A percentile compares a stretch with the other conserved stretches of the same genome.
Conservation (phyloP, 2,113 vertebrate genomes). For the Tupaia tana region DNA sequence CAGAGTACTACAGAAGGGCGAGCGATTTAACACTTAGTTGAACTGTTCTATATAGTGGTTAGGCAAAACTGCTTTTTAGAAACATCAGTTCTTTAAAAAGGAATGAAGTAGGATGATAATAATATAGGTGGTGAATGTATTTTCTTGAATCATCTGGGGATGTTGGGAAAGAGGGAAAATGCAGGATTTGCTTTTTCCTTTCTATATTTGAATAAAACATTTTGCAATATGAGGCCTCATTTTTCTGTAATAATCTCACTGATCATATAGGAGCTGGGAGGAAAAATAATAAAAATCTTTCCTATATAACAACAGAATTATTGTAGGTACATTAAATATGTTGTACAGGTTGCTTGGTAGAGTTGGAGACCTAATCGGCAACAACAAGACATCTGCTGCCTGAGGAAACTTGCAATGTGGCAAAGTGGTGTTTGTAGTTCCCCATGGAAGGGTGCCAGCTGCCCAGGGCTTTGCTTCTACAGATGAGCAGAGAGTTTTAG, state of each 20-base stretch:
- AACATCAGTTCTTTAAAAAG: background rate
- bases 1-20: slow-evolving; percentile 23
- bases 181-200: background rate
- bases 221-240: background rate
- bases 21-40: slow-evolving; percentile 25
- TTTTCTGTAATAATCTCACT: slow-evolving; percentile 51
- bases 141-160: background rate
- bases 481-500: background rate
- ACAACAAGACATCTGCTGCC: slow-evolving; percentile 83
- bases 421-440: slow-evolving; percentile 63
- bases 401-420: slow-evolving; percentile 65
- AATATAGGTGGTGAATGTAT: background rate
- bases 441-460: slow-evolving; percentile 81
- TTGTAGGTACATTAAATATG: slow-evolving; percentile 79
- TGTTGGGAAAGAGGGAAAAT: background rate
- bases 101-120: background rate
- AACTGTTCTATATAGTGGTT: slow-evolving; percentile 49
- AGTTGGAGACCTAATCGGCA: slow-evolving; percentile 81
- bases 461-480: slow-evolving; percentile 55
- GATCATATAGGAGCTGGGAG: slow-evolving; percentile 62
- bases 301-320: slow-evolving; percentile 72
- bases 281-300: slow-evolving; percentile 36
- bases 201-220: background rate
- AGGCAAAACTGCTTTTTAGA: background rate
- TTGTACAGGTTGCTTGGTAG: slow-evolving; percentile 86